A percentile compares a stretch with the other conserved stretches of the same genome.
Evolutionary conservation across 53 echinoderm and acorn worm genomes (phyloP).

Genomic region (Zoroaster sp.): DNA sequence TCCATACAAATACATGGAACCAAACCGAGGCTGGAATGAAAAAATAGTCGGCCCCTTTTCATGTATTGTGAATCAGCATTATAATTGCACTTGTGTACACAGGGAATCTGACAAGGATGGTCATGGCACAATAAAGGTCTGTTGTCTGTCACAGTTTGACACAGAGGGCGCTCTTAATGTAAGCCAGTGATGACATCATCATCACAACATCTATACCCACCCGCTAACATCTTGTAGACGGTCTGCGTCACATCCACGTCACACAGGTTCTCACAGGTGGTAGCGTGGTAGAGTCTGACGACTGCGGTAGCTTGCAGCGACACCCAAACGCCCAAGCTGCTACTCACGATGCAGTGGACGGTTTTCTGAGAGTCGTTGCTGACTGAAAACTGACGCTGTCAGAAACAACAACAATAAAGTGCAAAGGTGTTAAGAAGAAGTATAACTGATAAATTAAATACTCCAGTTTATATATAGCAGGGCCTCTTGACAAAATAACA

Average conservation of each 20-base stretch:
- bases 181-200: neutral
- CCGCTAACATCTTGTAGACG: slow-evolving; percentile 98
- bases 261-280: slow-evolving; percentile 83
- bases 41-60: too few relatives aligned
- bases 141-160: too few relatives aligned
- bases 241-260: slow-evolving; percentile 98
- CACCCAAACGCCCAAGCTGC: slow-evolving; percentile 94
- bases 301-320: slow-evolving; percentile 95
- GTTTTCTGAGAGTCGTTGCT: slow-evolving; percentile 88
- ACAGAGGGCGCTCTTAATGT: too few relatives aligned
- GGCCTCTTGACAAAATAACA: too few relatives aligned
- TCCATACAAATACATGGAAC: too few relatives aligned
- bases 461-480: too few relatives aligned
- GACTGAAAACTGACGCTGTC: slow-evolving; percentile 89
- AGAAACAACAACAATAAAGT: neutral
- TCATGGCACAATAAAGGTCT: too few relatives aligned
- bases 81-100: too few relatives aligned
- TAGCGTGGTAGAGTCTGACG: slow-evolving; percentile 93
- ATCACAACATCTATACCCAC: slow-evolving; percentile 29
- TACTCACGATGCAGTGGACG: slow-evolving; percentile 91
- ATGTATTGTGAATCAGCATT: too few relatives aligned
- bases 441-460: neutral
- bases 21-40: too few relatives aligned
- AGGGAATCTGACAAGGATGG: too few relatives aligned
- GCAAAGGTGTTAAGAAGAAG: neutral